Conservation (phyloP, 1,140 invertebrate species). For the Calosoma granatense region DNA sequence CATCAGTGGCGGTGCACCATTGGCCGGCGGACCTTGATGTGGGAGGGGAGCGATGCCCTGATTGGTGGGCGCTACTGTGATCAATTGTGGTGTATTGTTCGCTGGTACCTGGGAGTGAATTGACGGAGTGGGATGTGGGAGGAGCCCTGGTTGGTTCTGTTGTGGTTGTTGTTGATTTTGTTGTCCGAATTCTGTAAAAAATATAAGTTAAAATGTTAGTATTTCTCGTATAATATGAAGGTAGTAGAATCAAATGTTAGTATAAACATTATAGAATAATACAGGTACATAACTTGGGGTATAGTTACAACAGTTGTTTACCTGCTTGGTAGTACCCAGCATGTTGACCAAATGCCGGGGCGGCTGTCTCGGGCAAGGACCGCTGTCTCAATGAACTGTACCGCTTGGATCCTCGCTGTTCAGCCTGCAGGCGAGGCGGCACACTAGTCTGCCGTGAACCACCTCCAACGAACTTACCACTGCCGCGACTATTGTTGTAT, state of each 20-base stretch:
- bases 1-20: slow-evolving; percentile 17
- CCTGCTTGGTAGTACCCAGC: slow-evolving; percentile 26
- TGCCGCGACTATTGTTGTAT: slow-evolving; percentile 26
- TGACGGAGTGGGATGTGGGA: slow-evolving; percentile 15
- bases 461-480: slow-evolving; percentile 32
- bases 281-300: no score
- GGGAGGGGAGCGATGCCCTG: neutral
- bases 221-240: no score
- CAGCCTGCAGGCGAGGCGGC: slow-evolving; percentile 40
- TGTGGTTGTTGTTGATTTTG: slow-evolving; percentile 16
- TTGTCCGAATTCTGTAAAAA: slow-evolving; percentile 27
- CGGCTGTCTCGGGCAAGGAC: slow-evolving; percentile 33
- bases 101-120: slow-evolving; percentile 15
- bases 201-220: no score
- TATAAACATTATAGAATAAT: no score
- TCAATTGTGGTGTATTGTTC: neutral
- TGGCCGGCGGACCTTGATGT: neutral
- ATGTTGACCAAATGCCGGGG: slow-evolving; percentile 21
- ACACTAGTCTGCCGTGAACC: slow-evolving; percentile 37
- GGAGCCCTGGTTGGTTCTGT: slow-evolving; percentile 17
- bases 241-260: no score
- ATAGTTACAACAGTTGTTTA: no score
- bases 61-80: neutral
- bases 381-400: slow-evolving; percentile 43
- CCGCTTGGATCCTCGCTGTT: slow-evolving; percentile 38